phyloP scores from a whole-genome alignment of 2,113 vertebrate species.

The Vanacampus margaritifer region DNA sequence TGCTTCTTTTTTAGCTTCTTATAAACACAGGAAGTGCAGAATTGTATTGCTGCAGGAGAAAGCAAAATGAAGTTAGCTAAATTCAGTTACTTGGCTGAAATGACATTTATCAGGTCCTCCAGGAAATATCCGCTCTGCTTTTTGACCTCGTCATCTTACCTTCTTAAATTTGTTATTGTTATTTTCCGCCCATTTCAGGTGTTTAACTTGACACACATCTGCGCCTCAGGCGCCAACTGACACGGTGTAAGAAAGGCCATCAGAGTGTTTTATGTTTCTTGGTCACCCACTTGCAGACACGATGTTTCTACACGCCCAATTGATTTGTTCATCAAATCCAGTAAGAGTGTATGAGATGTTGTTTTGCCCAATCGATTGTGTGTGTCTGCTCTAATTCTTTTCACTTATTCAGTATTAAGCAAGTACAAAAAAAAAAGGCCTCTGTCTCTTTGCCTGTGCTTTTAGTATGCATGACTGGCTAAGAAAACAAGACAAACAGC shows the following conservation, averaged over 20 bases:
- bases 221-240: conserved; percentile 34
- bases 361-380: conserved; percentile 24
- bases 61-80: conserved; percentile 68
- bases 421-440: conserved; percentile 28
- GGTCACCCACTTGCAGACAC: background rate
- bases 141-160: conserved; percentile 2
- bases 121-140: conserved; percentile 36
- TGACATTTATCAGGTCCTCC: conserved; percentile 43
- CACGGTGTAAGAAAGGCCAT: conserved; percentile 12
- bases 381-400: conserved; percentile 33
- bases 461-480: conserved; percentile 35
- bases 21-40: conserved; percentile 61
- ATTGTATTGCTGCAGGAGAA: conserved; percentile 61
- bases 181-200: background rate
- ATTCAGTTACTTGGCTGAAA: conserved; percentile 63
- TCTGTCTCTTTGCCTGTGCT: conserved; percentile 24
- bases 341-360: conserved; percentile 10
- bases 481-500: conserved; percentile 29
- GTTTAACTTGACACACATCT: conserved; percentile 5
- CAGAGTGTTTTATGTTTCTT: background rate
- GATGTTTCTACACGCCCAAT: background rate
- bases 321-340: background rate
- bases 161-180: background rate
- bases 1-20: conserved; percentile 34
- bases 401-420: conserved; percentile 35